Conservation (phyloP, 2,888 invertebrate genomes). For the Eugnorisma glareosa region DNA sequence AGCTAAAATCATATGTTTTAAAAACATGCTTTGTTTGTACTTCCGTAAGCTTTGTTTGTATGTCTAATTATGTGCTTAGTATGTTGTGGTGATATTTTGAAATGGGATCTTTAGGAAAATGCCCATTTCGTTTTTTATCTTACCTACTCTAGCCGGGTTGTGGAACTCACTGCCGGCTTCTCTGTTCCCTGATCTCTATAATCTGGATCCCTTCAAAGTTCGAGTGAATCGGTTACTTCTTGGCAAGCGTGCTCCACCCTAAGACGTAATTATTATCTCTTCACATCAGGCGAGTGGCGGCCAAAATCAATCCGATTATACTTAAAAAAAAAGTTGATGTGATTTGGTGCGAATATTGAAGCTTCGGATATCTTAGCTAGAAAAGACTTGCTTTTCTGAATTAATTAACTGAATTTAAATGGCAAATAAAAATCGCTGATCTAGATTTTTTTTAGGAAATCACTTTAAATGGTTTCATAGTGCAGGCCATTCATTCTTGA, state of each 20-base stretch:
- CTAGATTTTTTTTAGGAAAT: background rate
- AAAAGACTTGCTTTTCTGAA: background rate
- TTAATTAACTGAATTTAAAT: background rate
- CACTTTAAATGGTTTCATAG: background rate
- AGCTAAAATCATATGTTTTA: constrained; percentile 68
- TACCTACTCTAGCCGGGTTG: background rate
- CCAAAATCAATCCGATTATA: accelerated
- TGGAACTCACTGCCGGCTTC: background rate
- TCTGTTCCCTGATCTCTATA: background rate
- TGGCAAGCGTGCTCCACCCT: background rate
- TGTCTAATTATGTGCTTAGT: constrained; percentile 69
- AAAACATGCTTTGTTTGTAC: constrained; percentile 70
- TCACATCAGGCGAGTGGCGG: background rate
- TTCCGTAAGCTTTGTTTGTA: constrained; percentile 73
- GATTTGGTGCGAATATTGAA: background rate
- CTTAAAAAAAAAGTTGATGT: background rate
- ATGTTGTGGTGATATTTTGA: constrained; percentile 40
- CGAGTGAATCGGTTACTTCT: background rate
- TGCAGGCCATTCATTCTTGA: background rate
- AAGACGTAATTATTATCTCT: background rate
- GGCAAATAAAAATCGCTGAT: background rate
- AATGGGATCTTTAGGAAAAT: constrained; percentile 8
- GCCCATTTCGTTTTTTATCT: background rate
- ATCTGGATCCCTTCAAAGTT: background rate
- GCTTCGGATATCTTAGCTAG: background rate